Base-by-base conservation (phyloP, 1,140 invertebrate genomes). In the Pantala flavescens region DNA sequence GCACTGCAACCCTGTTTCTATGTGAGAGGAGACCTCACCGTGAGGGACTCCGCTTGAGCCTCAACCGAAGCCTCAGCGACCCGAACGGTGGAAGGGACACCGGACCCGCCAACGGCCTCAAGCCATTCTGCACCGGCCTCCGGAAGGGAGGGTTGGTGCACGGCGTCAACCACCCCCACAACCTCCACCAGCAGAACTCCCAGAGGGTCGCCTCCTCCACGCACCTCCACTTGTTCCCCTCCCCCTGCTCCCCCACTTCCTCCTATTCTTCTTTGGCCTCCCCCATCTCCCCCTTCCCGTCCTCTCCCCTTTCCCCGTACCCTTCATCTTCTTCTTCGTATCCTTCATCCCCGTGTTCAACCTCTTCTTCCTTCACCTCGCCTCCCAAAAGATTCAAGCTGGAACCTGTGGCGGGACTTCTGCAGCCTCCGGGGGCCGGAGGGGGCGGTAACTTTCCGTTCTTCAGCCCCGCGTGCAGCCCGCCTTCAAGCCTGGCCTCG, bases 1-100 rank as follows among this genome's bases (percentile, higher is more conserved):
- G 49, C n/a, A 63, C 49, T 63, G 49, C 49, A 63, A 63, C 49
- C 49, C 49, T 63, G 49, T 63, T 63, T 21, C 49, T 63, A 63
- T 63, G 49, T 21, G 49, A 63, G 49, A 16, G 49, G 49, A 63
- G 49, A 63, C 49, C 49, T 63, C 49, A 63, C 49, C 49, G 49
- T 21, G 49, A 63, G 49, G 49, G 49, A 1, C 49, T 63, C 2
- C 49, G 49, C 1, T 12, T 63, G 49, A 63, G 49, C n/a, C 49
- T 63, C 14, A 63, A 63, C 49, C 49, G 49, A 3, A 63, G 49
- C 49, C 49, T 63, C n/a, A 63, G 49, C 49, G 49, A 63, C 49
- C 49, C 49, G n/a, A 63, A 63, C 49, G 49, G 49, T 21, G 49
- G 49, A 19, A 63, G 49, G 49, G 49, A 63, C 16, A 12, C 49